Evolutionary conservation across 2,888 invertebrate species (phyloP), one percentile per base, ranked within the genome.

Genomic region (Aproaerema taeniolella): DNA sequence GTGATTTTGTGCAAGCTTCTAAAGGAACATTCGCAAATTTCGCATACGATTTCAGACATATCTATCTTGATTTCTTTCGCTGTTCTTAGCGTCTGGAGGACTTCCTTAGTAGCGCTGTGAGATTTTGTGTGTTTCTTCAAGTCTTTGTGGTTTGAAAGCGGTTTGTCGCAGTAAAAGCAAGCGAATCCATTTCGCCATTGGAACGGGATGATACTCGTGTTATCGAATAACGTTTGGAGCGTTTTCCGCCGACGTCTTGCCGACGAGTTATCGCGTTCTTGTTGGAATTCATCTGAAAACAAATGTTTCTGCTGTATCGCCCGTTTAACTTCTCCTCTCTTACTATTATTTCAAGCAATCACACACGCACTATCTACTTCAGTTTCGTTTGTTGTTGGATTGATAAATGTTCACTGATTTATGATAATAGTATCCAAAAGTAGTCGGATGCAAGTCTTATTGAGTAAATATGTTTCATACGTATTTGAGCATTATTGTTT

Each of bases 91-190:
- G 57, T 47, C 42, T 45, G 53, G n/a, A 31, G 2, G 1, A 4
- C n/a, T 39, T 28, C n/a, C 4, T n/a, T 9, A 25, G 39, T 54
- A 58, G 0, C 47, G 2, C 57, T 62, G 35, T 67, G 67, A 1
- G 52, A 48, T 41, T 55, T 54, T 0, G 65, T 67, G 31, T 67
- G 67, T 29, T 58, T 53, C 35, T 50, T 55, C 14, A 67, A 43
- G n/a, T 53, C 49, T 8, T 44, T 39, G 26, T 53, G 53, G 11
- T 47, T 43, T 0, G 47, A 31, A 5, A 55, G 39, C 20, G 53
- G 55, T 16, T 61, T 56, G 2, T 60, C 61, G 37, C 69, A 69
- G 45, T 61, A 67, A 47, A 62, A 66, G 39, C 69, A 69, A 16
- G 58, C 42, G 45, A 58, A 67, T 41, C 55, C 58, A 1, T 58